Evolutionary conservation across 2,888 invertebrate species (phyloP).

Genomic region (Elmis aenea): DNA sequence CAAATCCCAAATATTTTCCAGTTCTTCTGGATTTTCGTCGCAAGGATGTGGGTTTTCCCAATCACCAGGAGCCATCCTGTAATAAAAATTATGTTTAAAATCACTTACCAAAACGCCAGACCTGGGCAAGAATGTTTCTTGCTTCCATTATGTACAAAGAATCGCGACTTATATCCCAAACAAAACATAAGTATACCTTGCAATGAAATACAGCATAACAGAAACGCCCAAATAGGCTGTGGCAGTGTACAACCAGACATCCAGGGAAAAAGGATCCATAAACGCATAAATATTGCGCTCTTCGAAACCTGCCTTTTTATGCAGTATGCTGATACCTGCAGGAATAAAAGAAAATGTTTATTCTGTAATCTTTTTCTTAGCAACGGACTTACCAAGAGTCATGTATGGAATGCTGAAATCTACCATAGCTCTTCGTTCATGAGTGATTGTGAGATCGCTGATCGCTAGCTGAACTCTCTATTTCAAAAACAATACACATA

Average conservation of each 20-base stretch:
- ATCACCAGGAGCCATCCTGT: constrained; percentile 79
- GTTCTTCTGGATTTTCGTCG: constrained; percentile 73
- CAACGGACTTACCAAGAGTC: constrained; percentile 66
- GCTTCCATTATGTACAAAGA: too few relatives aligned
- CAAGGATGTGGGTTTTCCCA: constrained; percentile 94
- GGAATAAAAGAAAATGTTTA: constrained; percentile 7
- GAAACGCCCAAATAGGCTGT: constrained; percentile 80
- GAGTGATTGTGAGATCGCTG: constrained; percentile 93
- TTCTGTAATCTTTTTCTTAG: background rate
- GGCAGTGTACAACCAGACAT: constrained; percentile 87
- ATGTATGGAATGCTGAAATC: constrained; percentile 98
- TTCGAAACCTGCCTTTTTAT: constrained; percentile 62
- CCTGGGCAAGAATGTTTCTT: too few relatives aligned
- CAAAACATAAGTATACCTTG: constrained; percentile 41
- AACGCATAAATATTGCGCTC: constrained; percentile 53
- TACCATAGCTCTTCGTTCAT: constrained; percentile 76
- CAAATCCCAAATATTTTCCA: constrained; percentile 85
- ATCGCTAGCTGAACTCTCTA: constrained; percentile 93
- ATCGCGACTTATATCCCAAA: background rate
- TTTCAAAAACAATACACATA: constrained; percentile 29
- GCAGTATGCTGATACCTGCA: constrained; percentile 68
- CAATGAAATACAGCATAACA: constrained; percentile 73
- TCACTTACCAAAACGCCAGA: too few relatives aligned
- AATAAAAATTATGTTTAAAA: too few relatives aligned
- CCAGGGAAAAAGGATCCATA: constrained; percentile 76